Evolutionary conservation across 2,113 vertebrate species (phyloP), one percentile per base, ranked within the genome.

Genomic region (Chlorodrepanis virens): DNA sequence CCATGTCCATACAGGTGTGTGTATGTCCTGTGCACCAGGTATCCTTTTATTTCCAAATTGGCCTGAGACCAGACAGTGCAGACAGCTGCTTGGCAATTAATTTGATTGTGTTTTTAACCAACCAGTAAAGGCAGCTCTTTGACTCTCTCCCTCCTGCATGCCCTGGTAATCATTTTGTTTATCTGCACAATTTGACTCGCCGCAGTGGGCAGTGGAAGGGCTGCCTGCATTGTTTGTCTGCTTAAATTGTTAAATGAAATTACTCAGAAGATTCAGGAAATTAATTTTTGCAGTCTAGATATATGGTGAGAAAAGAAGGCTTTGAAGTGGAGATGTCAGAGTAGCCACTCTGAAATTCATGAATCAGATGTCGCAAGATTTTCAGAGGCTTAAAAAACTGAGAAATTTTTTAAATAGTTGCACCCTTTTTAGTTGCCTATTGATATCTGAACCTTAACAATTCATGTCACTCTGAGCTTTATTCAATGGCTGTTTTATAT

Each of bases 261-360:
- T 56, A 77, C 82, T 95, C 88, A 86, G 83, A 95, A 95, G 95
- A 88, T 88, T 75, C 93, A 90, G 92, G 96, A 96, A 97, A 96
- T 97, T 96, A 97, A 97, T 95, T 96, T 97, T 87, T 93, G 82
- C 64, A 86, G 71, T 42, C 85, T 60, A 44, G 76, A 77, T 95
- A 40, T 37, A 52, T 60, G 85, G 60, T 2, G 10, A 44, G 65
- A 86, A 79, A 67, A 61, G 91, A 69, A 70, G 52, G 90, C 93
- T 91, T 96, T 96, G 95, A 96, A 93, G 87, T 90, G 50, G 71
- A 44, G 72, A 59, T 92, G 93, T 83, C 85, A 85, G 68, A 29
- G 83, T 56, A 63, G 90, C 83, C 60, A 6, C 90, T 95, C 85
- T 89, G 83, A 94, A 95, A 93, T 92, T 84, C 68, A 60, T 83